Base-by-base conservation (phyloP, 92 coral and sea anemone genomes). In the Zoanthus sociatus region DNA sequence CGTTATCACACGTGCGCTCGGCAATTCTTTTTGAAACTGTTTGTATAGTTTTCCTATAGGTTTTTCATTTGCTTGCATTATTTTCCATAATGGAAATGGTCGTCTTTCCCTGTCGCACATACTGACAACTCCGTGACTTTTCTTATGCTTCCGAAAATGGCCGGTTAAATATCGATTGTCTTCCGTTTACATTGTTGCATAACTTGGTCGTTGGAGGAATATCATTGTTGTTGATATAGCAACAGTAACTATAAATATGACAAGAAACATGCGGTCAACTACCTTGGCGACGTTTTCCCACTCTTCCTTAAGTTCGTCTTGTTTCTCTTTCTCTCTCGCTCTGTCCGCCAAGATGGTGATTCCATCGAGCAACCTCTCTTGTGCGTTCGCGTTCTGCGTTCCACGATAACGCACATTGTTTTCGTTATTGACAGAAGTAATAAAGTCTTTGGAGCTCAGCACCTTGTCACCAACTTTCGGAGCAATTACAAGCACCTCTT, bases 241-340 rank as follows among this genome's bases (percentile, higher is more conserved):
- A 86, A 96, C 98, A 1, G 99, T 96, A 73, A 95, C 94, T 68
- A 96, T 88, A 71, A 96, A 96, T 26, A 96, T 87, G 30, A 95
- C 54, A 66, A 96, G 89, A 67, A 96, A 96, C 44, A 94, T 92
- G 73, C 99, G 87, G 91, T 96, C 99, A 68, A 95, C 92, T 37
- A 96, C 99, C 93, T 95, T 96, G 26, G 99, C 99, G 69, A 96
- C 98, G 15, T 92, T 88, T 79, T 96, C 99, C 99, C 99, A 96
- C 60, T 96, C 99, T 58, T 96, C 99, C 64, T 95, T 89, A 63
- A 92, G 79, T 21, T 84, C 92, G 48, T 96, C 99, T n/a, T 88
- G 92, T 86, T 91, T 96, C 72, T 96, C 98, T 79, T 95, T 94
- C 67, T 95, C 99, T 47, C 86, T 87, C 10, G 95, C 98, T 32